phyloP scores from a whole-genome alignment of 2,888 invertebrate species.

The Chymomyza fuscimana region DNA sequence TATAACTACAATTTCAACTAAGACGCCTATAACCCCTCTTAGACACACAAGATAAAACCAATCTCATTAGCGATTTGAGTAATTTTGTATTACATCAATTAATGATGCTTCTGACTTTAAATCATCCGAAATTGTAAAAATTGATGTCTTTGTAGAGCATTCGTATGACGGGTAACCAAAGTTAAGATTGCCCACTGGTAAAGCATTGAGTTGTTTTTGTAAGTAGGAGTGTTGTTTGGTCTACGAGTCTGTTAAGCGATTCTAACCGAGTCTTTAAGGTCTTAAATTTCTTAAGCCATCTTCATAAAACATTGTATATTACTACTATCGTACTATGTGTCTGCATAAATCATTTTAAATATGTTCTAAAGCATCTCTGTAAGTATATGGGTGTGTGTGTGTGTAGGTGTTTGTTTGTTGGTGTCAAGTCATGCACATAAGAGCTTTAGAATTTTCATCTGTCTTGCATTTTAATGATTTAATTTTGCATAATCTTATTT shows the following conservation, averaged over 20 bases:
- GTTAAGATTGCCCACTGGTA: no score
- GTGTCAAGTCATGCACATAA: conserved; percentile 60
- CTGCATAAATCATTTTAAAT: conserved; percentile 52
- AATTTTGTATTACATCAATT: no score
- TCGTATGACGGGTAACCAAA: no score
- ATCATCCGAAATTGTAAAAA: no score
- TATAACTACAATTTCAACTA: no score
- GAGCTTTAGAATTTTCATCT: conserved; percentile 58
- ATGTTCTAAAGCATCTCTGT: conserved; percentile 56
- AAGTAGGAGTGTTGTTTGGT: neutral
- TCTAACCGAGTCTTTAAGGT: conserved; percentile 37
- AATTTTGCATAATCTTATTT: conserved; percentile 66
- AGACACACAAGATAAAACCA: no score
- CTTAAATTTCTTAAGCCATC: conserved; percentile 50
- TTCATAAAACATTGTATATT: conserved; percentile 3
- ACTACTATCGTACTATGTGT: conserved; percentile 26
- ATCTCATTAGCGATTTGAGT: no score
- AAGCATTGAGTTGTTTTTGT: neutral
- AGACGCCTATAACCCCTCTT: no score
- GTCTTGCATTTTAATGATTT: conserved; percentile 68
- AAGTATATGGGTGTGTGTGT: conserved; percentile 15
- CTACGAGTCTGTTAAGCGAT: conserved; percentile 32
- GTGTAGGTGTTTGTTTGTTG: conserved; percentile 13
- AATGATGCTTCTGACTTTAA: no score
- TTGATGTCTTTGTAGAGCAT: no score